phyloP scores from a whole-genome alignment of 2,113 vertebrate genomes.

The Pipra filicauda region DNA sequence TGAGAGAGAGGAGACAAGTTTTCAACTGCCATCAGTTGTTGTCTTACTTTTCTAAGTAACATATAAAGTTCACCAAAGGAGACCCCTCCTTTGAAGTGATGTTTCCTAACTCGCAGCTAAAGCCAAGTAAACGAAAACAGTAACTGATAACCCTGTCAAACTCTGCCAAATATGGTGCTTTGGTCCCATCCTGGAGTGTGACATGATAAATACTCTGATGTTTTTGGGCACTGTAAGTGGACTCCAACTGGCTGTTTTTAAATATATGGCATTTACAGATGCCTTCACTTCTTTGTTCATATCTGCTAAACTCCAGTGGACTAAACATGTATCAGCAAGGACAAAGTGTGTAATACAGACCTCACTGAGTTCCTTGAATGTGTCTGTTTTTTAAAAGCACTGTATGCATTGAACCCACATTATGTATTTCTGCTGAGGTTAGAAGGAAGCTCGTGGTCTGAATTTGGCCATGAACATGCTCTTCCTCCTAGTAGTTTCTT shows the following conservation, averaged over 20 bases:
- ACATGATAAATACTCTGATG: neutral
- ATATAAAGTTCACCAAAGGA: neutral
- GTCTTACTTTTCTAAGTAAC: neutral
- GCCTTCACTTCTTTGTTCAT: neutral
- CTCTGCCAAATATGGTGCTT: neutral
- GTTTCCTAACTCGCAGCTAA: neutral
- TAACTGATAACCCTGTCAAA: neutral
- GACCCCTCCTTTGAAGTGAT: neutral
- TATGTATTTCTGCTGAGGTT: neutral
- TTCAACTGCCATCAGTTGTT: neutral
- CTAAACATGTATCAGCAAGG: rapidly evolving
- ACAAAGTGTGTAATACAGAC: neutral
- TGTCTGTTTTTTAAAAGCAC: neutral
- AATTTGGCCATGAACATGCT: neutral
- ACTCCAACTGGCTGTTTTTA: neutral
- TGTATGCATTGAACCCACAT: neutral
- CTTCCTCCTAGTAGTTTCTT: neutral
- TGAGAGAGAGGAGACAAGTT: neutral
- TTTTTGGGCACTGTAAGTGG: neutral
- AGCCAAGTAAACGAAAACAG: neutral
- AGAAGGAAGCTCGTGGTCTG: neutral
- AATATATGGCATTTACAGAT: neutral
- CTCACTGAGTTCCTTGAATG: neutral
- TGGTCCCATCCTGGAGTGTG: neutral
- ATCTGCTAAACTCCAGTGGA: neutral